Evolutionary conservation across 1,140 invertebrate species (phyloP).

Genomic region (Diuraphis noxia): DNA sequence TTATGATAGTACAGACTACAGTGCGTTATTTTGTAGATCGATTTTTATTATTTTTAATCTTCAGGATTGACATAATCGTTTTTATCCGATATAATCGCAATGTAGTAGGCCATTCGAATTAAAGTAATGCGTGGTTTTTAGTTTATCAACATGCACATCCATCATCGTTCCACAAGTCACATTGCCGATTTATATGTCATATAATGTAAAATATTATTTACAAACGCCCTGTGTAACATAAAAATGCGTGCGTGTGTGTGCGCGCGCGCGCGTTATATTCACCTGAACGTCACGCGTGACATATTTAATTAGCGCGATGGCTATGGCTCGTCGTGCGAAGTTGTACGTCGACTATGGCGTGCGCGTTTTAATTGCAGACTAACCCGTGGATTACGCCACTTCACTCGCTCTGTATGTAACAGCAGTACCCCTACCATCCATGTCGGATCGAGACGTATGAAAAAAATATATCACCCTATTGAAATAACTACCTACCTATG

Average conservation of each 20-base stretch:
- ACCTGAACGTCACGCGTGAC: not conserved
- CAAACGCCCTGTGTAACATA: too few species aligned
- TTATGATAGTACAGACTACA: not conserved
- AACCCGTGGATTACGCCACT: not conserved
- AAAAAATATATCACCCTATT: not conserved
- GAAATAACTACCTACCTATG: too few species aligned
- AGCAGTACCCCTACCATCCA: too few species aligned
- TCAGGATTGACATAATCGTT: too few species aligned
- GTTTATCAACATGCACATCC: not conserved
- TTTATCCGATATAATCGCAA: not conserved
- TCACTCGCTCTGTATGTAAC: not conserved
- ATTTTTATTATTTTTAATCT: too few species aligned
- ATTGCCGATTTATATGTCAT: not conserved
- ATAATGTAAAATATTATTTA: not conserved
- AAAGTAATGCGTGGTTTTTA: not conserved
- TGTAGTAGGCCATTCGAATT: not conserved
- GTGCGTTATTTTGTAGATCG: too few species aligned
- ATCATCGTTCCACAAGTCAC: not conserved
- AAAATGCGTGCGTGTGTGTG: not conserved
- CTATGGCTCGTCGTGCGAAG: not conserved
- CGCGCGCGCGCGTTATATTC: not conserved
- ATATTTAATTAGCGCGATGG: not conserved
- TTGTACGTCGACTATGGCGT: not conserved
- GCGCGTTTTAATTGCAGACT: not conserved
- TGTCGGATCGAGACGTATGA: not conserved